Evolutionary conservation across 37 sponge, comb jelly and placozoan genomes (phyloP).

Genomic region (Beroe ovata): DNA sequence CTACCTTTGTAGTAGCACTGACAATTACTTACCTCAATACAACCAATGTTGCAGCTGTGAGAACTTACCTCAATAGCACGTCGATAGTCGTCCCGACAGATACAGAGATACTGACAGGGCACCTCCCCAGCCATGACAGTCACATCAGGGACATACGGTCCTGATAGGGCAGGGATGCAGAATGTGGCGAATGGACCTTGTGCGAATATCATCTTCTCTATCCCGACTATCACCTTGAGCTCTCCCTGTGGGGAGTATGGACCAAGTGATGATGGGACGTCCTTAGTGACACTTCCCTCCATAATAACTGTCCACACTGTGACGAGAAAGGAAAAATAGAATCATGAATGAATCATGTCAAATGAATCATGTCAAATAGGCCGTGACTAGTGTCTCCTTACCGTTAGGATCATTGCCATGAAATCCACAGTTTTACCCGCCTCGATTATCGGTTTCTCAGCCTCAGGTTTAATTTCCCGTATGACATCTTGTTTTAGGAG

Average conservation of each 20-base stretch:
- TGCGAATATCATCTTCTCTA: slow-evolving; percentile 39
- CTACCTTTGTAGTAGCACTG: too few relatives aligned
- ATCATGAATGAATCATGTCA: too few relatives aligned
- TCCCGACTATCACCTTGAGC: slow-evolving; percentile 13
- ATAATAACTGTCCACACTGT: too few relatives aligned
- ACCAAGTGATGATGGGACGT: too few relatives aligned
- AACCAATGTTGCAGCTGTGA: too few relatives aligned
- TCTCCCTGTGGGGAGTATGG: slow-evolving; percentile 37
- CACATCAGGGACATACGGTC: slow-evolving; percentile 42
- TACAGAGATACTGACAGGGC: slow-evolving; percentile 22
- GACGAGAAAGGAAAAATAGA: too few relatives aligned
- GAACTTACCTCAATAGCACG: slow-evolving; percentile 64
- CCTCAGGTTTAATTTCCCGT: slow-evolving; percentile 35
- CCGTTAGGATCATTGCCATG: slow-evolving; percentile 61
- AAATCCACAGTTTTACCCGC: slow-evolving; percentile 45
- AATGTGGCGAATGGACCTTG: slow-evolving; percentile 57
- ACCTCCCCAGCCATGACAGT: neutral
- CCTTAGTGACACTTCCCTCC: too few relatives aligned
- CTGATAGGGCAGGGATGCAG: slow-evolving; percentile 56
- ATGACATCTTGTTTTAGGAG: slow-evolving; percentile 39
- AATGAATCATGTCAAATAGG: too few relatives aligned
- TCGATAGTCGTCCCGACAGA: slow-evolving; percentile 32
- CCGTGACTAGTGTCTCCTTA: too few relatives aligned
- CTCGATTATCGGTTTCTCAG: slow-evolving; percentile 30
- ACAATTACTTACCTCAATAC: too few relatives aligned